Evolutionary conservation across 2,797 vertebrate genomes (phyloP).

Genomic region (Dicrostonyx torquatus): DNA sequence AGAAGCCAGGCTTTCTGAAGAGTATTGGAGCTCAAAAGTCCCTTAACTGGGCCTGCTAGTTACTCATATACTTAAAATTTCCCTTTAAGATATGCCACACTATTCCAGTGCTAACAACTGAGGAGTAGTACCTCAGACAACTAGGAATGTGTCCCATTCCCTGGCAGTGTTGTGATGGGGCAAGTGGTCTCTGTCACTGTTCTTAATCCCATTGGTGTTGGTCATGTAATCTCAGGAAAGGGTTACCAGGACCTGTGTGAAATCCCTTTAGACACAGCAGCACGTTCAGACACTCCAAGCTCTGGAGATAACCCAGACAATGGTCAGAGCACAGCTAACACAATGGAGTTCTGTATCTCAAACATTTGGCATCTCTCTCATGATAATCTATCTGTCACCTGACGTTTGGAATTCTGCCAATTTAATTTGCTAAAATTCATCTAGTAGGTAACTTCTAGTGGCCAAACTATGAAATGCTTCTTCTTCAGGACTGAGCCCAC

Average conservation of each 20-base stretch:
- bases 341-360: background rate
- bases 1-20: background rate
- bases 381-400: no score
- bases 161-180: rapidly evolving
- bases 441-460: no score
- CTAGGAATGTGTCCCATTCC: background rate
- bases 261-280: background rate
- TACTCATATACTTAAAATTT: background rate
- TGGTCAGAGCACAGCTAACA: background rate
- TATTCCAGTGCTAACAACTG: background rate
- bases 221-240: background rate
- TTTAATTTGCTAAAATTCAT: background rate
- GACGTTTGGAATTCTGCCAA: background rate
- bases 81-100: background rate
- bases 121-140: background rate
- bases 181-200: background rate
- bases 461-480: background rate
- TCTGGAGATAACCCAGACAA: background rate
- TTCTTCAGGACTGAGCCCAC: background rate
- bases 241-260: background rate
- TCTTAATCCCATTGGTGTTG: background rate
- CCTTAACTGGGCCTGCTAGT: background rate
- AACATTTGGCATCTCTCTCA: background rate
- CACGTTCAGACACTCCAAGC: background rate
- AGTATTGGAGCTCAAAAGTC: background rate